Conservation (phyloP, 2,113 vertebrate species). For the Ramphastos sulfuratus region DNA sequence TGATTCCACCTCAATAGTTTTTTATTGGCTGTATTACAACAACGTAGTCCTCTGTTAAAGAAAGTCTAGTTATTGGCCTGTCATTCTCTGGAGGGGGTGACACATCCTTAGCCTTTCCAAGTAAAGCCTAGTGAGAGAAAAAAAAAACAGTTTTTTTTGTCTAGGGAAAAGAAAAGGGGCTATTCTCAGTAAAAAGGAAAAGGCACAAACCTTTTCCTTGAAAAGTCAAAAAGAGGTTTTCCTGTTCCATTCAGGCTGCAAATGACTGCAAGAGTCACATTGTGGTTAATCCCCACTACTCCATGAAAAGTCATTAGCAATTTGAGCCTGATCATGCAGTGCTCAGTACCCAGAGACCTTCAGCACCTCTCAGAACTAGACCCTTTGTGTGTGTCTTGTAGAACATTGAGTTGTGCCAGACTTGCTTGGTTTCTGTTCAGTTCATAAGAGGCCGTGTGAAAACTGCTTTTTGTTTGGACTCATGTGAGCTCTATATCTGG, state of each 20-base stretch:
- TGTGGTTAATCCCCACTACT: slow-evolving; percentile 26
- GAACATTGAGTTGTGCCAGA: not conserved
- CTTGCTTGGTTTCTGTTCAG: not conserved
- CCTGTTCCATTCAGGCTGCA: slow-evolving; percentile 48
- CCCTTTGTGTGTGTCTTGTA: not conserved
- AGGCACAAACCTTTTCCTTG: slow-evolving; percentile 14
- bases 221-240: slow-evolving; percentile 47
- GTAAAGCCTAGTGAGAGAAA: slow-evolving; percentile 23
- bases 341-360: not conserved
- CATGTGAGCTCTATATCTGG: not conserved
- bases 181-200: slow-evolving; percentile 5
- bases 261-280: slow-evolving; percentile 23
- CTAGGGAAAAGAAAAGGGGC: slow-evolving; percentile 4
- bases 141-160: slow-evolving; percentile 23
- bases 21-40: slow-evolving; percentile 59
- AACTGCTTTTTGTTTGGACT: not conserved
- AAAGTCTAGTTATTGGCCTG: slow-evolving; percentile 54
- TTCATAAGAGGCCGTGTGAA: not conserved
- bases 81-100: slow-evolving; percentile 42
- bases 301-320: slow-evolving; percentile 33
- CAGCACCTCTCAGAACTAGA: not conserved
- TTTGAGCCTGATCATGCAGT: slow-evolving; percentile 10
- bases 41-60: slow-evolving; percentile 27
- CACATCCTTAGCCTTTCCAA: slow-evolving; percentile 45
- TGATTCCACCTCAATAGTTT: slow-evolving; percentile 53